Evolutionary conservation across 2,797 vertebrate genomes (phyloP).

Genomic region (Hafferia zeledoni): DNA sequence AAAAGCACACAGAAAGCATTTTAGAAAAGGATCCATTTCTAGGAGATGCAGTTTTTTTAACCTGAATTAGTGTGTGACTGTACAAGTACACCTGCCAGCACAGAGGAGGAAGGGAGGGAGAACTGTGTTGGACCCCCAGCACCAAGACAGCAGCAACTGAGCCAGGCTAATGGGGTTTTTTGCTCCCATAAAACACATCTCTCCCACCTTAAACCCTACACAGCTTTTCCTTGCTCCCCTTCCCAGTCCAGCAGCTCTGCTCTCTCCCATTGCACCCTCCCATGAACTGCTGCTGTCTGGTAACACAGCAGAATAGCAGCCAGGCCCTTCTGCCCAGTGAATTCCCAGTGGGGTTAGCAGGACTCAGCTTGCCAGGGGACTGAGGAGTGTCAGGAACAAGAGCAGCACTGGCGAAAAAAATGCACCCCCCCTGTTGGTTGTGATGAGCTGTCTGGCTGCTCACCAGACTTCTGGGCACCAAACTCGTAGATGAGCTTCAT

Average conservation of each 20-base stretch:
- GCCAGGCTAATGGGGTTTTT: background rate
- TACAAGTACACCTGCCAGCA: background rate
- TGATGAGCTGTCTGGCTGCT: background rate
- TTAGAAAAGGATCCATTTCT: background rate
- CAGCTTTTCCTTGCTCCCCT: background rate
- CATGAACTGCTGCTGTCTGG: background rate
- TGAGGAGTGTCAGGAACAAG: background rate
- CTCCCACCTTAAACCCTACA: background rate
- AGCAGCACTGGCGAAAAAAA: background rate
- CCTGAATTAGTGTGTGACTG: background rate
- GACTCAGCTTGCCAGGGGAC: background rate
- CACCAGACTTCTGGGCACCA: background rate
- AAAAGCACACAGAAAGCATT: background rate
- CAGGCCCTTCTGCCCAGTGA: fast-evolving
- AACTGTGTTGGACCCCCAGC: background rate
- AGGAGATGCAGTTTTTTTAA: background rate
- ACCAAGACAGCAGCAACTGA: background rate
- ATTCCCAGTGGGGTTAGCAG: background rate
- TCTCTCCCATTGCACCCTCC: background rate
- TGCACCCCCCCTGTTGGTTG: background rate
- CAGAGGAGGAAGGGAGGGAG: background rate
- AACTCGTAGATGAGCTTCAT: background rate
- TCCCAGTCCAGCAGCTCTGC: background rate
- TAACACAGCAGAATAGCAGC: background rate
- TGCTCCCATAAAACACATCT: background rate